Base-by-base conservation (phyloP, 2,797 vertebrate genomes). In the Lophotriccus pileatus region DNA sequence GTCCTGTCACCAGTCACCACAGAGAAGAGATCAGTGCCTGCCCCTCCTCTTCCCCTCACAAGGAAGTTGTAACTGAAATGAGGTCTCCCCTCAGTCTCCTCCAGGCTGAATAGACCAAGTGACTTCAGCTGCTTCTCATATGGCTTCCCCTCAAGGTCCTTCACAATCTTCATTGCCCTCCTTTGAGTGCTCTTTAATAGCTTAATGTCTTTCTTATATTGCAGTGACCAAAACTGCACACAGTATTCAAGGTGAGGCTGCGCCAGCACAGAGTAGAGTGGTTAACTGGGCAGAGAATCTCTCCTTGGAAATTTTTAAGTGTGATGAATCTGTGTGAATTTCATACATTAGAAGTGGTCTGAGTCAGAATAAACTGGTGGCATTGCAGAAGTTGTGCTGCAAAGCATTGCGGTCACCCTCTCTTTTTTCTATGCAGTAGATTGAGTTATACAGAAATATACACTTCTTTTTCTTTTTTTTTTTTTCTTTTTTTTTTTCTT, bases 61-160 rank as follows among this genome's bases (percentile, higher is more conserved):
- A 17, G 27, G 32, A 8, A 47, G 14, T 3, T 79, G 15, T 16
- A 13, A 27, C 34, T 55, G 34, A 43, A 47, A 0, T 16, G 32
- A 63, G 21, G 21, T 49, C 7, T 56, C 36, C 36, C 43, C 32
- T 72, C 84, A 49, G 32, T 49, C 36, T 72, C 13, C 34, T 78
- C 32, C 52, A 64, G 37, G 9, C 27, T 44, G 50, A 79, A 58
- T 19, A 50, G 14, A 12, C 6, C 53, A 2, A 23, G 24, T 25
- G 24, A 0, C 17, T 30, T 27, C 39, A 36, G 25, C 4, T 0
- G 0, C 4, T 32, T 6, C 39, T 67, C 25, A 7, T 0, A 2
- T 0, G 0, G 2, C 20, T 52, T 67, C 8, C 4, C 14, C 23
- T 58, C 6, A 12, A 64, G 12, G n/a, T 5, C 7, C 24, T 59